A percentile compares a stretch with the other conserved stretches of the same genome.
These are phyloP conservation scores for Drosophila atroscutellata DNA, from an alignment of 2,888 invertebrate genomes.

Conservation along the genomic window DNA sequence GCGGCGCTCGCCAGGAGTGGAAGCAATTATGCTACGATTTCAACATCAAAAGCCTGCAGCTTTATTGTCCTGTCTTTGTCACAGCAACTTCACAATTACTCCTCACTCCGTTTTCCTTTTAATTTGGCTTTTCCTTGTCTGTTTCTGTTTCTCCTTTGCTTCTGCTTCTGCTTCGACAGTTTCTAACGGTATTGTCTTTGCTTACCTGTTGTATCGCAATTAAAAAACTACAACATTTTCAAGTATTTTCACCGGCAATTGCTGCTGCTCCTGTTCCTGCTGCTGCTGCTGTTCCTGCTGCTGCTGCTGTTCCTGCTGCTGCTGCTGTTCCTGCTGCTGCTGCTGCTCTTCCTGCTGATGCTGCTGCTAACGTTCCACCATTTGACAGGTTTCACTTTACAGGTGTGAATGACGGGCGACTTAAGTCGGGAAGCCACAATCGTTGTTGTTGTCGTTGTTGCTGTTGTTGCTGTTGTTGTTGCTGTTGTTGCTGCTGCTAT, in stretches of 20 bases:
- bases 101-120: not conserved
- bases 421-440: conserved; percentile 32
- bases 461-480: conserved; percentile 5
- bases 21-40: conserved; percentile 33
- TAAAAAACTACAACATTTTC: conserved; percentile 44
- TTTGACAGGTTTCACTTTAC: conserved; percentile 15
- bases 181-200: conserved; percentile 4
- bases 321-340: not conserved
- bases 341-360: conserved; percentile 12
- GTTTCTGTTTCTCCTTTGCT: not conserved
- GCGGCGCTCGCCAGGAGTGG: conserved; percentile 2
- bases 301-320: not conserved
- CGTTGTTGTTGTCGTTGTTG: conserved; percentile 11
- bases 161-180: conserved; percentile 6
- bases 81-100: not conserved
- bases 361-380: conserved; percentile 3
- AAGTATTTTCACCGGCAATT: conserved; percentile 24
- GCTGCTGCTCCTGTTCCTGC: not conserved
- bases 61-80: conserved; percentile 11
- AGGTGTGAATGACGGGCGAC: conserved; percentile 48
- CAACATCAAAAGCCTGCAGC: conserved; percentile 15
- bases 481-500: conserved; percentile 5
- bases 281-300: conserved; percentile 10
- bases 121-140: not conserved
- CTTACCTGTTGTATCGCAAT: conserved; percentile 35